Conservation (phyloP, 2,113 vertebrate species). For the Halichoerus grypus region DNA sequence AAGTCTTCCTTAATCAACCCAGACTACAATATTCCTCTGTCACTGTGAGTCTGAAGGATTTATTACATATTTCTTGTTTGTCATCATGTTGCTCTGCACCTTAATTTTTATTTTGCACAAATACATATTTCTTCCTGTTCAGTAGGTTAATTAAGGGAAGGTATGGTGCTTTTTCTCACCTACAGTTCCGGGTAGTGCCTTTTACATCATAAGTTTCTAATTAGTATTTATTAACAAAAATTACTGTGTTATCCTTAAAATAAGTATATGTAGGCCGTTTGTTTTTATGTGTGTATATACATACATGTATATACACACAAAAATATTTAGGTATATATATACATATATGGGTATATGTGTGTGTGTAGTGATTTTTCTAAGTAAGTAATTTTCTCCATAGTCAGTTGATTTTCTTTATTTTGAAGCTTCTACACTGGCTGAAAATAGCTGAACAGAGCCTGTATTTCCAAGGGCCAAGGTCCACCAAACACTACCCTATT, state of each 20-base stretch:
- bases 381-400: background rate
- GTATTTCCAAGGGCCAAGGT: background rate
- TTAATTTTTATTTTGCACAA: constrained; percentile 37
- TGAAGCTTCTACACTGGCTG: background rate
- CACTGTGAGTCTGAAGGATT: background rate
- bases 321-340: background rate
- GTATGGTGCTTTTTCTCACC: background rate
- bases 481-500: background rate
- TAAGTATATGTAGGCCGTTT: background rate
- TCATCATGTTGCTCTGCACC: background rate
- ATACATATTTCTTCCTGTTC: background rate
- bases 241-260: background rate
- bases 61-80: background rate
- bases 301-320: background rate
- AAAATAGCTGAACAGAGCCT: background rate
- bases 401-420: background rate
- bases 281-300: background rate
- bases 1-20: background rate
- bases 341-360: background rate
- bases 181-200: background rate
- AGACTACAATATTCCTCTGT: background rate
- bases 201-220: background rate
- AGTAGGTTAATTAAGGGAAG: background rate
- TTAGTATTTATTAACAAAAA: constrained; percentile 21
- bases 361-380: background rate